Percentiles rank a stretch among this genome's conserved stretches.
These are phyloP conservation scores for Tribolium castaneum DNA, from an alignment of 1,140 invertebrate species.

Conservation along the genomic window DNA sequence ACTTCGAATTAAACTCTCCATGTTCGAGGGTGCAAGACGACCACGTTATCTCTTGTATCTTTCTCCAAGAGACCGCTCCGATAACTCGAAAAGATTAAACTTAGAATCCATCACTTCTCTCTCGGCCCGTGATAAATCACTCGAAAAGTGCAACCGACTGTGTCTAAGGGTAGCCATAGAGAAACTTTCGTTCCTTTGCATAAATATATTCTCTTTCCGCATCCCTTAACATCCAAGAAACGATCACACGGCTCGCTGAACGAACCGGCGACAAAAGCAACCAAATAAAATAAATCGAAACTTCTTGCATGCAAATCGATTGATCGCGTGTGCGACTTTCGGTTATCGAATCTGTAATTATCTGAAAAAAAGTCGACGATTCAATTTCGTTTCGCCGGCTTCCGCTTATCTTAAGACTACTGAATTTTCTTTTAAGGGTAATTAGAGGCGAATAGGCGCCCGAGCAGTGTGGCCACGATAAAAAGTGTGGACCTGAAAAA, in stretches of 20 bases:
- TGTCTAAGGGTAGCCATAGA: constrained; percentile 28
- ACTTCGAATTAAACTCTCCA: neutral
- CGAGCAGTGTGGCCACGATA: neutral
- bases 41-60: neutral
- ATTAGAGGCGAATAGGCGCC: neutral
- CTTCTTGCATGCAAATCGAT: constrained; percentile 34
- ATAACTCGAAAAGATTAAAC: neutral
- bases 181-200: constrained; percentile 16
- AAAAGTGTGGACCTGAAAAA: neutral
- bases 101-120: constrained; percentile 19
- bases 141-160: constrained; percentile 41
- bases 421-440: neutral
- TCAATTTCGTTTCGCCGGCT: neutral
- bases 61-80: neutral
- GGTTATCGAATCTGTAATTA: constrained; percentile 28
- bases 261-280: neutral
- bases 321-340: constrained; percentile 15
- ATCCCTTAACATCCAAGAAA: constrained; percentile 38
- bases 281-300: constrained; percentile 16
- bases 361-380: neutral
- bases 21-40: neutral
- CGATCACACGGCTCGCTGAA: constrained; percentile 27
- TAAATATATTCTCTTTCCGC: constrained; percentile 28
- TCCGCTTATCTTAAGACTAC: constrained; percentile 13
- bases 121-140: constrained; percentile 1